Conservation (phyloP, 2,113 vertebrate genomes). For the Ammospiza caudacuta region DNA sequence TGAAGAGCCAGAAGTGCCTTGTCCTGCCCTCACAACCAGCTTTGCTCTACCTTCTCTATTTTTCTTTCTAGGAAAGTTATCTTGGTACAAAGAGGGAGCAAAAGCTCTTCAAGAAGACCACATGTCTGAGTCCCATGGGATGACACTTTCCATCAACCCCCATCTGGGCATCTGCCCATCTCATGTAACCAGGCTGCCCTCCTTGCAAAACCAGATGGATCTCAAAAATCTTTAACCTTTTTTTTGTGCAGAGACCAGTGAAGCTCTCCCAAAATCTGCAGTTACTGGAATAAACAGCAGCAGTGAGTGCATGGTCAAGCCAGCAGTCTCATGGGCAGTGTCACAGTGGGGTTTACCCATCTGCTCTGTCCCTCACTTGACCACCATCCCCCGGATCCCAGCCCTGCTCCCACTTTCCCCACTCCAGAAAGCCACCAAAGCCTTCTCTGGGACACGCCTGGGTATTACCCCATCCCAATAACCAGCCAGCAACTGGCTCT, state of each 20-base stretch:
- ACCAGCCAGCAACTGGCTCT: not conserved
- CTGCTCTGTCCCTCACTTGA: not conserved
- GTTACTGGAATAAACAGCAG: not conserved
- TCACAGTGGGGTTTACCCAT: not conserved
- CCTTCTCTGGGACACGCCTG: fast-evolving
- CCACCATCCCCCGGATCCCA: not conserved
- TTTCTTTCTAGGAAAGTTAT: conserved; percentile 30
- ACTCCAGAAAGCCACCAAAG: fast-evolving
- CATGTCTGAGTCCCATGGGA: fast-evolving
- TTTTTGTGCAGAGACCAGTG: not conserved
- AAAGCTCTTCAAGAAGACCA: not conserved
- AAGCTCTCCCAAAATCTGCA: not conserved
- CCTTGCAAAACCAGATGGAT: not conserved
- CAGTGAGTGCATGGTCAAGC: not conserved
- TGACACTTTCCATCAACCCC: not conserved
- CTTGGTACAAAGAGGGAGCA: not conserved
- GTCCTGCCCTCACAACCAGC: not conserved
- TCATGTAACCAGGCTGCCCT: not conserved
- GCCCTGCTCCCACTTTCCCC: fast-evolving
- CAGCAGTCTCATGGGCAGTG: not conserved
- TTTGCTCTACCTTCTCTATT: not conserved
- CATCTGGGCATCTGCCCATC: not conserved
- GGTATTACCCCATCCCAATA: not conserved
- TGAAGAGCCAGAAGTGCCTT: not conserved
- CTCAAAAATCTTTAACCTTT: not conserved